Percentiles rank a stretch among this genome's conserved stretches.
These are phyloP conservation scores for Drosophila micromelanica DNA, from an alignment of 1,140 invertebrate species.

Conservation along the genomic window DNA sequence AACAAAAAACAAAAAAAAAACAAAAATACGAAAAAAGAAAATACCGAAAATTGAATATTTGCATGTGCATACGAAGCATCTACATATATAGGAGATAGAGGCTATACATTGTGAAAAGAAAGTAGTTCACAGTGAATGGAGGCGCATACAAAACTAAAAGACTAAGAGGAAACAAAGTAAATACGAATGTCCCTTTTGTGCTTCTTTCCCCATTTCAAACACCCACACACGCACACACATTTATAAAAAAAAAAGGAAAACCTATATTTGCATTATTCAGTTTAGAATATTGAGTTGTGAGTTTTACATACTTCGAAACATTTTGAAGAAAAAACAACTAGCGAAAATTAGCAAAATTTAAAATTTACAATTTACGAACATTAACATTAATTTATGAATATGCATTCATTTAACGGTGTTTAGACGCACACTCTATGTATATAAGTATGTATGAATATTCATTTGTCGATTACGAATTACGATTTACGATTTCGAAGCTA, in stretches of 20 bases:
- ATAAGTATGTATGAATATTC: constrained; percentile 39
- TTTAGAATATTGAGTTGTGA: constrained; percentile 64
- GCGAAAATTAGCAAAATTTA: constrained; percentile 83
- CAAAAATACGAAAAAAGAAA: constrained; percentile 11
- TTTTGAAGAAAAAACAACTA: constrained; percentile 62
- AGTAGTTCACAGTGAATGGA: constrained; percentile 46
- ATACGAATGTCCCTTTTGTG: constrained; percentile 57
- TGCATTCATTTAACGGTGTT: constrained; percentile 33
- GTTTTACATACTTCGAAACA: constrained; percentile 57
- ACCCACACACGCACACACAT: constrained; percentile 18
- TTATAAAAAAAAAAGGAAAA: constrained; percentile 16
- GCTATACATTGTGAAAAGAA: constrained; percentile 15
- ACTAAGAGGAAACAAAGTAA: constrained; percentile 61
- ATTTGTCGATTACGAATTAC: constrained; percentile 35
- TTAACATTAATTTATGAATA: constrained; percentile 43
- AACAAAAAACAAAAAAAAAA: constrained; percentile 6
- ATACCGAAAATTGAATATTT: constrained; percentile 52
- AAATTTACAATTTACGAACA: constrained; percentile 58
- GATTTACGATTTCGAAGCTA: constrained; percentile 37
- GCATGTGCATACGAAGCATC: constrained; percentile 45
- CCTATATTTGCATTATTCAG: constrained; percentile 40
- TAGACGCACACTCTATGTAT: constrained; percentile 39
- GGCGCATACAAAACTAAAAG: constrained; percentile 64
- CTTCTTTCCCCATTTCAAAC: constrained; percentile 59
- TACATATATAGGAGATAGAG: constrained; percentile 21